These are phyloP conservation scores for Anoplius nigerrimus DNA, from an alignment of 2,888 invertebrate genomes.

Conservation along the genomic window DNA sequence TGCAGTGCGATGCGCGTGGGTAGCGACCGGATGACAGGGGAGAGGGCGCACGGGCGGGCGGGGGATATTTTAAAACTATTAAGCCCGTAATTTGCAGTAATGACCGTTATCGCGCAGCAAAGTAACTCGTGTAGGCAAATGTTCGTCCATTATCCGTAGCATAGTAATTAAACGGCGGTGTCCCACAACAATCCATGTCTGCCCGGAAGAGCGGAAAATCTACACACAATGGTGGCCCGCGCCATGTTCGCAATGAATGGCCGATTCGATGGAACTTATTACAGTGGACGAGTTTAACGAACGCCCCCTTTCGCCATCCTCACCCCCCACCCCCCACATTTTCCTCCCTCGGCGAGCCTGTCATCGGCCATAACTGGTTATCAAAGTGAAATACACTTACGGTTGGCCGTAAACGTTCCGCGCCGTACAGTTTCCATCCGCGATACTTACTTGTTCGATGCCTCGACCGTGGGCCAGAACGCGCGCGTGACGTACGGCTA, in stretches of 20 bases:
- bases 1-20: too few relatives aligned
- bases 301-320: not conserved
- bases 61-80: constrained; percentile 46
- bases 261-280: constrained; percentile 50
- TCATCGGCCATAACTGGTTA: not conserved
- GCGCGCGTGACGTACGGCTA: constrained; percentile 31
- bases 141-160: constrained; percentile 50
- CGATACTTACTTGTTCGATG: constrained; percentile 13
- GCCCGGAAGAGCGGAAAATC: constrained; percentile 50
- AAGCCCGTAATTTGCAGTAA: constrained; percentile 38
- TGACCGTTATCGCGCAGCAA: constrained; percentile 42
- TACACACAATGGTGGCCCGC: constrained; percentile 30
- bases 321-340: constrained; percentile 6
- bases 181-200: constrained; percentile 55
- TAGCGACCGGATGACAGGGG: not conserved
- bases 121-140: constrained; percentile 53
- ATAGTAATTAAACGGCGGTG: constrained; percentile 57
- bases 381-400: too few relatives aligned
- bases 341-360: not conserved
- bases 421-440: too few relatives aligned
- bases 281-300: constrained; percentile 40
- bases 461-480: not conserved
- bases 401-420: too few relatives aligned
- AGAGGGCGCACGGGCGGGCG: not conserved
- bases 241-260: constrained; percentile 46